Base-by-base conservation (phyloP, 2,888 invertebrate genomes). In the Lithophane semibrunnea region DNA sequence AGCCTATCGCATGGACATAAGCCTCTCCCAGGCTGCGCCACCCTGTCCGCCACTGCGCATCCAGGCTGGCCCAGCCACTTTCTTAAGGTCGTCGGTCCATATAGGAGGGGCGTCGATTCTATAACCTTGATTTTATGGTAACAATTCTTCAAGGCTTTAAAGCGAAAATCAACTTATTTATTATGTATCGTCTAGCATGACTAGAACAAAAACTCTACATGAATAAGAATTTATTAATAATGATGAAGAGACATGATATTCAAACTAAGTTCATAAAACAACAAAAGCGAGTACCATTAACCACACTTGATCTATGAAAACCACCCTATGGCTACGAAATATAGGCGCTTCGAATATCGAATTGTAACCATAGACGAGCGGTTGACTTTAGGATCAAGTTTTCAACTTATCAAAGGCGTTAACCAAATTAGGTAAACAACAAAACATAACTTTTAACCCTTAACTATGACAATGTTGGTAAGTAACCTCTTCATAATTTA, bases 401-500 rank as follows among this genome's bases (percentile, higher is more conserved):
- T 47, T 13, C 8, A 47, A 66, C 18, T 56, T 42, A 66, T 18
- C 66, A 66, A 61, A 66, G 54, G 24, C 65, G 24, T 70, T 37
- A 54, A 24, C 21, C 7, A 73, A 79, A 72, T 73, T n/a, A 56
- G 68, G 42, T 75, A 52, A 66, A 82, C 82, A 54, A 56, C 56
- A 13, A 1, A 75, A 70, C 65, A 66, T 44, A 75, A 60, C 65
- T 80, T 75, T 82, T 69, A 61, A 63, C 61, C 42, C 49, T 29
- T 29, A 8, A 60, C 16, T 71, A 18, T 42, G 75, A 79, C 75
- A 72, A 61, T 77, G 75, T 81, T 64, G 37, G 42, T 71, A 65
- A 81, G 73, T 75, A 73, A 76, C 72, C 21, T 71, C 67, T 73
- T 80, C 73, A 66, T 72, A 82, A 77, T 77, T 83, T 73, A 83